A percentile compares a stretch with the other conserved stretches of the same genome.
Conservation (phyloP, 2,797 vertebrate species). For the Etheostoma perlongum region DNA sequence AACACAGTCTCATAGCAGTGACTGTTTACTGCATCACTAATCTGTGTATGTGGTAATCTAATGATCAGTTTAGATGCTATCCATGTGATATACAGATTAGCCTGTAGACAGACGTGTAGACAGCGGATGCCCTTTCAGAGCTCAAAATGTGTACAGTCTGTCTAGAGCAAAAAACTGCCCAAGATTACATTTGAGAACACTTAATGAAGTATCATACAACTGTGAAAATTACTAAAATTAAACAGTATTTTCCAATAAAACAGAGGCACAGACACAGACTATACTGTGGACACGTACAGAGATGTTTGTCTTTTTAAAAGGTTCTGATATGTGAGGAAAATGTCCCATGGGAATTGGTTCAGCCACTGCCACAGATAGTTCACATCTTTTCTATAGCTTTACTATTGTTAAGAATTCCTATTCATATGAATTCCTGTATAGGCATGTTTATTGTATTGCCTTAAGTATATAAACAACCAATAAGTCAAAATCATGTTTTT, state of each 20-base stretch:
- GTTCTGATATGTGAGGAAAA: background rate
- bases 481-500: background rate
- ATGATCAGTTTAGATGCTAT: slow-evolving; percentile 68
- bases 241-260: background rate
- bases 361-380: background rate
- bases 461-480: background rate
- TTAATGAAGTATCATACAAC: background rate
- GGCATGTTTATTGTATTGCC: background rate
- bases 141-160: slow-evolving; percentile 25
- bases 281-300: background rate
- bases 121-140: slow-evolving; percentile 41
- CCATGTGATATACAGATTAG: slow-evolving; percentile 71
- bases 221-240: background rate
- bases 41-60: slow-evolving; percentile 71
- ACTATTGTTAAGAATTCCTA: background rate
- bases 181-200: slow-evolving; percentile 16
- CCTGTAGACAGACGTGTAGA: slow-evolving; percentile 45
- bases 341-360: background rate
- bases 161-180: slow-evolving; percentile 1
- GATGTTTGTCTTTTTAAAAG: background rate
- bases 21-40: slow-evolving; percentile 62
- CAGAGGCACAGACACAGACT: background rate
- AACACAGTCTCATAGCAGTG: slow-evolving; percentile 8
- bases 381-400: background rate
- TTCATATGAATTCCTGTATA: background rate